Evolutionary conservation across 2,113 vertebrate genomes (phyloP), one percentile per base, ranked within the genome.

Genomic region (Aegotheles bennettii): DNA sequence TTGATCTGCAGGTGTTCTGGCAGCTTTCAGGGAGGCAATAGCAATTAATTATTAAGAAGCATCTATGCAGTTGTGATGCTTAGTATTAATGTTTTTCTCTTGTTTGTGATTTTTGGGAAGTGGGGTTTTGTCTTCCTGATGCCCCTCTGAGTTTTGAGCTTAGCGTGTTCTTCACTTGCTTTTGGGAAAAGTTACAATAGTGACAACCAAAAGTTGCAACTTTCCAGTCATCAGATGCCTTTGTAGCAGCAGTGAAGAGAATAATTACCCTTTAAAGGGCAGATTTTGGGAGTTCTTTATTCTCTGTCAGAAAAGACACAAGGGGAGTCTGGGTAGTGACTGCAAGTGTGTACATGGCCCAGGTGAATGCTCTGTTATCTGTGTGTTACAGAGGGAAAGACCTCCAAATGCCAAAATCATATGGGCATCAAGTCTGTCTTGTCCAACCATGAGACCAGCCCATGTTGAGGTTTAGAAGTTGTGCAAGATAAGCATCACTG

Each of bases 361-460:
- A 45, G 28, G 8, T 26, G 8, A 9, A 0, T 28, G 21, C 24
- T 53, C 38, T 73, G 33, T 35, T 45, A 9, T 31, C 29, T 33
- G 5, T 5, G 31, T 35, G 1, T 3, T 61, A n/a, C 13, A 6
- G 8, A 14, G 21, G 7, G 1, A 9, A 11, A 11, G 61, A 19
- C 31, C 28, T 67, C 29, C 7, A 29, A 36, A 11, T 16, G 5
- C 14, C 4, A 18, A 9, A 48, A 38, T 28, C 8, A 1, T 4
- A 2, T 0, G 12, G 26, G 3, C 4, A 0, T 7, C 2, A 25
- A 67, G 5, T 40, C 51, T 24, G 28, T 17, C 28, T 11, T 26
- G 11, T 24, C n/a, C 28, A 48, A 0, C n/a, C 5, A 0, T 0
- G 6, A 57, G 20, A n/a, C 3, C 54, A 56, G 26, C 3, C 9